Evolutionary conservation across 2,797 vertebrate species (phyloP), one percentile per base, ranked within the genome.

Genomic region (Sarcoramphus papa): DNA sequence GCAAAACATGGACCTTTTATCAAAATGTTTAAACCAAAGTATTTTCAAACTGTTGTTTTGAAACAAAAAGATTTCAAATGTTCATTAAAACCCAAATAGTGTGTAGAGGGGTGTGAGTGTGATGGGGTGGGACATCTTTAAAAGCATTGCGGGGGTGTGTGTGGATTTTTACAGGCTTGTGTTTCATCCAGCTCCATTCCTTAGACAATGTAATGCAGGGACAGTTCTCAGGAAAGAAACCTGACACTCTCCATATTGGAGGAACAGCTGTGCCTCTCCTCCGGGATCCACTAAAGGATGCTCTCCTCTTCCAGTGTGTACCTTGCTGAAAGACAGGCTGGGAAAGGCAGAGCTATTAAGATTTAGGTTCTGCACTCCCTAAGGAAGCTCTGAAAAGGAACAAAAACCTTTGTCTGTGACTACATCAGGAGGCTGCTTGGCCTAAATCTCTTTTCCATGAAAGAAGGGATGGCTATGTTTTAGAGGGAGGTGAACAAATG

Each of bases 371-470:
- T 79, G 40, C 3, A 19, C 16, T 82, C 88, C 81, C 92, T 47
- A 33, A 80, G 78, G 88, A 87, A 37, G n/a, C 30, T 81, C 65
- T 74, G 40, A 72, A 62, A 92, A 86, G 22, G 20, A 92, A 78
- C 5, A 88, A 64, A 90, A 51, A 4, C 6, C 16, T 76, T 81
- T 85, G 9, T 30, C 65, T 81, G 15, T 50, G 48, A 77, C 40
- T 95, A 7, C 47, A 65, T 50, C 60, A 85, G 37, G 27, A 57
- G 37, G 33, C 22, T 53, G 25, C 48, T 88, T 48, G 21, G 54
- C 13, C 73, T 78, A 74, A 94, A 92, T 94, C 22, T 89, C 28
- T 92, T 93, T 89, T 83, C 84, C 72, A 54, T 83, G 43, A 74
- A 79, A 57, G 45, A 92, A 68, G 10, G 37, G 37, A 75, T 68